Percentiles rank a stretch among this genome's conserved stretches.
These are phyloP conservation scores for Leptodactylus fallax DNA, from an alignment of 2,797 vertebrate species.

Conservation along the genomic window DNA sequence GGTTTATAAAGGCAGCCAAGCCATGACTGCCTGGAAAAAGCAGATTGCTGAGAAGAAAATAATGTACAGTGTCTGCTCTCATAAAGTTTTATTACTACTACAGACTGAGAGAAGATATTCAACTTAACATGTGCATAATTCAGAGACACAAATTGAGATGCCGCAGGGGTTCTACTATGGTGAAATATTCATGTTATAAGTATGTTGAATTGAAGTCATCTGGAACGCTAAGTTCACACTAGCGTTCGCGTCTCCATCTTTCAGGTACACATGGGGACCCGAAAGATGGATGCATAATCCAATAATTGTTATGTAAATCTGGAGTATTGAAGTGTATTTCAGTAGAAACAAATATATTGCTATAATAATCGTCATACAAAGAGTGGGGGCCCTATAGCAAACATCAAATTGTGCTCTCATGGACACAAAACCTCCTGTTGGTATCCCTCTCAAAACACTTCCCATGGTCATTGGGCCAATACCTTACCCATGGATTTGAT, in stretches of 20 bases:
- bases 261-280: too few relatives aligned
- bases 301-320: background rate
- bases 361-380: background rate
- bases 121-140: background rate
- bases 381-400: background rate
- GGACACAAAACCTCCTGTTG: background rate
- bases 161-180: background rate
- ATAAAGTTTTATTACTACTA: background rate
- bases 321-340: too few relatives aligned
- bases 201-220: background rate
- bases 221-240: background rate
- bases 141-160: background rate
- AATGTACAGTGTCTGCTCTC: background rate
- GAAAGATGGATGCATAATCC: too few relatives aligned
- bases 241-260: too few relatives aligned
- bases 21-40: conserved; percentile 13
- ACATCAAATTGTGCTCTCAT: background rate
- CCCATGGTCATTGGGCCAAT: background rate
- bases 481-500: too few relatives aligned
- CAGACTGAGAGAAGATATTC: background rate
- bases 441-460: background rate
- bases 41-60: background rate
- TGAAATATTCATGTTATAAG: background rate
- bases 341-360: background rate
- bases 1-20: conserved; percentile 21